Base-by-base conservation (phyloP, 2,113 vertebrate genomes). In the Phyllostomus hastatus region DNA sequence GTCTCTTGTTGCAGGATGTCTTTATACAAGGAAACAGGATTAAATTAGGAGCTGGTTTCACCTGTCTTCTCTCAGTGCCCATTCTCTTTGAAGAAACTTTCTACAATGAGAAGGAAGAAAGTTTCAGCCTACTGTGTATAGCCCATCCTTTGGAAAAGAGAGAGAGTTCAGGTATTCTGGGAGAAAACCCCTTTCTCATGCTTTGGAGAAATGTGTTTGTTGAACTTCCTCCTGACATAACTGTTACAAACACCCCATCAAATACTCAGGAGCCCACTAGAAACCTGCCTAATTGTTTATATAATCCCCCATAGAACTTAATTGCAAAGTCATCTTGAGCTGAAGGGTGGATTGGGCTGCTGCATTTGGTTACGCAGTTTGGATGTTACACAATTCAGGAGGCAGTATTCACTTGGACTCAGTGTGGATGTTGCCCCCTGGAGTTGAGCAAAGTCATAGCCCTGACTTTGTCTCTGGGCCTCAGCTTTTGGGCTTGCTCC, bases 41-140 rank as follows among this genome's bases (percentile, higher is more conserved):
- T 46, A 97, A 99, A 92, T 97, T 99, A 97, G 99, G 99, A 88
- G 96, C 98, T 20, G 99, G 99, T 57, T 99, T 99, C 94, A 98
- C 98, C 24, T 95, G 75, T 22, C 97, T 97, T 4, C 98, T 98
- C 2, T 98, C 99, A 0, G 98, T 99, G 28, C 98, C 99, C 66
- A 98, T 99, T 97, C 98, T 99, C 93, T 99, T 99, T 93, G 99
- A 99, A 97, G 99, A 99, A 97, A 99, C 99, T 1, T 99, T 99
- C 98, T 99, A 99, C 98, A 99, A 99, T 69, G 99, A 99, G 43
- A 99, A 98, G 96, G 99, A 99, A 98, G 99, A 99, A 98, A 99
- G 99, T 97, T 99, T 99, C 98, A 99, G 99, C 97, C 99, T 99
- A 89, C 95, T 99, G 64, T 99, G 99, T 86, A 98, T 99, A 95